phyloP scores from a whole-genome alignment of 2,797 vertebrate species.

The Onychomys leucogaster region DNA sequence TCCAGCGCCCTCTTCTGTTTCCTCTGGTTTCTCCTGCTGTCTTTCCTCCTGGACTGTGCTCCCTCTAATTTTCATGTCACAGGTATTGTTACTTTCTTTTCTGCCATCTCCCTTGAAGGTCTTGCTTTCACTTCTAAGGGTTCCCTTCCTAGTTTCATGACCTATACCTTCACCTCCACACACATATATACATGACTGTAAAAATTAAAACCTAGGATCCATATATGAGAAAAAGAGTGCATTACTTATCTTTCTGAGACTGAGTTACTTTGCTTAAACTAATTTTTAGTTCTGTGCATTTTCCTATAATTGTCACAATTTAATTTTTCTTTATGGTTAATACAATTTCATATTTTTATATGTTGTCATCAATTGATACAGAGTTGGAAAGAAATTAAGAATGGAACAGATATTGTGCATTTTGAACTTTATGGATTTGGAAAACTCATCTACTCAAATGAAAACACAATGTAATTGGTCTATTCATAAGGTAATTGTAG shows the following conservation, averaged over 20 bases:
- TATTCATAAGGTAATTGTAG: neutral
- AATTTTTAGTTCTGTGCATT: neutral
- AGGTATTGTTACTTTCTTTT: neutral
- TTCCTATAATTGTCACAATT: neutral
- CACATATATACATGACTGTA: neutral
- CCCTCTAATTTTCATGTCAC: neutral
- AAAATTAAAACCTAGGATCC: neutral
- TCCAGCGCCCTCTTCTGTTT: neutral
- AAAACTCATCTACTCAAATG: neutral
- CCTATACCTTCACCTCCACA: neutral
- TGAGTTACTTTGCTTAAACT: neutral
- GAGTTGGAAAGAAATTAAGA: neutral
- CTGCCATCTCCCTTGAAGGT: neutral
- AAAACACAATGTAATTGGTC: neutral
- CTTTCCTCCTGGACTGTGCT: too few relatives aligned
- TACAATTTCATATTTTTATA: neutral
- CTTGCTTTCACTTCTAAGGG: neutral
- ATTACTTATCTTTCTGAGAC: neutral
- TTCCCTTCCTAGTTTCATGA: neutral
- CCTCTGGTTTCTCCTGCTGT: neutral
- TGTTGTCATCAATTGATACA: neutral
- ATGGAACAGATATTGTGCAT: neutral
- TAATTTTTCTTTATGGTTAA: neutral
- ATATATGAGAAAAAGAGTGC: neutral
- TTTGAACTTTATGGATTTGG: constrained; percentile 19